Percentiles rank a stretch among this genome's conserved stretches.
These are phyloP conservation scores for Eristalis pertinax DNA, from an alignment of 2,888 invertebrate genomes.

Conservation along the genomic window DNA sequence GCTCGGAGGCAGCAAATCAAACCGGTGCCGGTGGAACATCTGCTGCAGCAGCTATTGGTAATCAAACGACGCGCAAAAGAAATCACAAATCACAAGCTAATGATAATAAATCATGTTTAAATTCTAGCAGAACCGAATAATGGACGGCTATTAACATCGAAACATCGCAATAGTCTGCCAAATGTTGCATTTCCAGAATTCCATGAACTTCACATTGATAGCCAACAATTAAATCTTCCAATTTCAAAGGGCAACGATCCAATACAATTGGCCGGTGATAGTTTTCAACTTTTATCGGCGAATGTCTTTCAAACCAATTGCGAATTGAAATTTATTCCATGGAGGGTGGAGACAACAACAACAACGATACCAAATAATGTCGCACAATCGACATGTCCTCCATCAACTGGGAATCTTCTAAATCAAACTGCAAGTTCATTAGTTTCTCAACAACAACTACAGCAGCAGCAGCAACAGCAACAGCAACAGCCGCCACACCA, in stretches of 20 bases:
- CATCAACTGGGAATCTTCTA: background rate
- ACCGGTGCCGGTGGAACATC: background rate
- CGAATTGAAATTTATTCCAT: slow-evolving; percentile 73
- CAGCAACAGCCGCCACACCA: slow-evolving; percentile 40
- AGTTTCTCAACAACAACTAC: too few species aligned
- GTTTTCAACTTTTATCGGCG: slow-evolving; percentile 41
- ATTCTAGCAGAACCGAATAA: slow-evolving; percentile 19
- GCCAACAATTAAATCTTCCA: slow-evolving; percentile 53
- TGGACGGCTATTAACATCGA: slow-evolving; percentile 75
- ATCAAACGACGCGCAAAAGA: background rate
- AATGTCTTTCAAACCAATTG: slow-evolving; percentile 69
- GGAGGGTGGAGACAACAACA: slow-evolving; percentile 70
- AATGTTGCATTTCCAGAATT: slow-evolving; percentile 78
- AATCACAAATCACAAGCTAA: background rate
- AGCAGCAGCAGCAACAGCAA: slow-evolving; percentile 44
- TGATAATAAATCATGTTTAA: background rate
- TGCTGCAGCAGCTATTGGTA: slow-evolving; percentile 44
- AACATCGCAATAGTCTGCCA: slow-evolving; percentile 79
- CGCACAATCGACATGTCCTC: background rate
- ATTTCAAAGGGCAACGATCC: slow-evolving; percentile 61
- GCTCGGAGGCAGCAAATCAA: slow-evolving; percentile 74
- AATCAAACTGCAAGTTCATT: slow-evolving; percentile 7
- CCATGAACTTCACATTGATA: slow-evolving; percentile 72
- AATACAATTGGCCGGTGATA: slow-evolving; percentile 35
- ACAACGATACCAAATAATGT: slow-evolving; percentile 54